Conservation (phyloP, 2,113 vertebrate genomes). For the Poeciliopsis prolifica region DNA sequence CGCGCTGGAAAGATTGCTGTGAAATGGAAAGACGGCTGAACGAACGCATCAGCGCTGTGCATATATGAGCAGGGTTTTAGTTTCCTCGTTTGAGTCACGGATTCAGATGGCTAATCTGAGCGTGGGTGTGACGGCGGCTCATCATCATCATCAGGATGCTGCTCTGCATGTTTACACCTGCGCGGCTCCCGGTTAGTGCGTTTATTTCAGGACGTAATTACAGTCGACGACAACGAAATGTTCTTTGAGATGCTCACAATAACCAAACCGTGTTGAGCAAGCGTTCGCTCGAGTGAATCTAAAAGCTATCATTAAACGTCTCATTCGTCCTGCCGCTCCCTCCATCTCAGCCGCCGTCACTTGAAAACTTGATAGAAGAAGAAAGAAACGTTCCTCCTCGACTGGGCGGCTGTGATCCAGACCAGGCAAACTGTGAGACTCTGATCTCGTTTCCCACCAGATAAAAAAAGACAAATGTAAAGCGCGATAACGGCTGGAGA, state of each 20-base stretch:
- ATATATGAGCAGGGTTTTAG: conserved; percentile 54
- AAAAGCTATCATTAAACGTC: conserved; percentile 48
- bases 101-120: conserved; percentile 60
- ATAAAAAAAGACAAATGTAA: conserved; percentile 3
- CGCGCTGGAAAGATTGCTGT: conserved; percentile 64
- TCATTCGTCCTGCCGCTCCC: conserved; percentile 11
- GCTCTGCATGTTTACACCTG: conserved; percentile 46
- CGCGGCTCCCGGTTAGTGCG: conserved; percentile 16
- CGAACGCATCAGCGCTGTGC: conserved; percentile 60
- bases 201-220: conserved; percentile 33
- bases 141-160: not conserved
- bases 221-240: conserved; percentile 17
- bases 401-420: conserved; percentile 32
- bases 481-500: conserved; percentile 26
- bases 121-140: conserved; percentile 61
- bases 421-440: conserved; percentile 38
- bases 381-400: conserved; percentile 31
- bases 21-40: conserved; percentile 63
- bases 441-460: conserved; percentile 48
- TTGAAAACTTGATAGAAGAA: conserved; percentile 52
- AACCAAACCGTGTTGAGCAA: conserved; percentile 32
- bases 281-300: conserved; percentile 16
- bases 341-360: conserved; percentile 24
- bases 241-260: conserved; percentile 39
- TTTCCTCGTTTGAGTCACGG: conserved; percentile 60